Conservation (phyloP, 2,797 vertebrate species). For the Neosilurus hyrtlii region DNA sequence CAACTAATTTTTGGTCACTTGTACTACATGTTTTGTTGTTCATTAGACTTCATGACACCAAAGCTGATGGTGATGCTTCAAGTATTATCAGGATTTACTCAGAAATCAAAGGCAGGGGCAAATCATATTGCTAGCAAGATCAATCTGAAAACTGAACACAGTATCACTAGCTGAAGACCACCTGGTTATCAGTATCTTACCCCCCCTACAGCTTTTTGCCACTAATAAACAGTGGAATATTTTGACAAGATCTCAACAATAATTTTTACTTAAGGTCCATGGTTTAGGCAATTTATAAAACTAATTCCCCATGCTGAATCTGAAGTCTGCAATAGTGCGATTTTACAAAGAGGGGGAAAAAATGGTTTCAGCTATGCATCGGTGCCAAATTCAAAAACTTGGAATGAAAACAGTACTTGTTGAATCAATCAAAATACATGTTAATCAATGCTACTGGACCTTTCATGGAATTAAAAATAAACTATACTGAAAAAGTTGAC, state of each 20-base stretch:
- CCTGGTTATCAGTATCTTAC: constrained; percentile 5
- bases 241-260: constrained; percentile 30
- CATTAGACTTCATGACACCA: constrained; percentile 36
- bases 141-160: constrained; percentile 27
- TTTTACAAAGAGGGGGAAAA: constrained; percentile 16
- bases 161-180: constrained; percentile 25
- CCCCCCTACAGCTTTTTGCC: not conserved
- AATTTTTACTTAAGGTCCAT: constrained; percentile 29
- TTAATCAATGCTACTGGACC: constrained; percentile 23
- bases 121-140: constrained; percentile 42
- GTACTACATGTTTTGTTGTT: constrained; percentile 29
- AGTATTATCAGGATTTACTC: constrained; percentile 42
- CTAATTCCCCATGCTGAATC: constrained; percentile 8
- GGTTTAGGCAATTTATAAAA: constrained; percentile 40
- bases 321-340: constrained; percentile 27
- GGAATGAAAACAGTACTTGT: constrained; percentile 61
- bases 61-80: constrained; percentile 52
- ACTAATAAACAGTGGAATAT: not conserved
- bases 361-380: constrained; percentile 31
- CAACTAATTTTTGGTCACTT: constrained; percentile 35
- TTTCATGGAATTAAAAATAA: not conserved
- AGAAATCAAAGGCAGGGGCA: constrained; percentile 43
- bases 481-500: not conserved
- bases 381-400: constrained; percentile 48
- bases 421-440: constrained; percentile 48